Base-by-base conservation (phyloP, 2,797 vertebrate genomes). In the Caiman crocodilus region DNA sequence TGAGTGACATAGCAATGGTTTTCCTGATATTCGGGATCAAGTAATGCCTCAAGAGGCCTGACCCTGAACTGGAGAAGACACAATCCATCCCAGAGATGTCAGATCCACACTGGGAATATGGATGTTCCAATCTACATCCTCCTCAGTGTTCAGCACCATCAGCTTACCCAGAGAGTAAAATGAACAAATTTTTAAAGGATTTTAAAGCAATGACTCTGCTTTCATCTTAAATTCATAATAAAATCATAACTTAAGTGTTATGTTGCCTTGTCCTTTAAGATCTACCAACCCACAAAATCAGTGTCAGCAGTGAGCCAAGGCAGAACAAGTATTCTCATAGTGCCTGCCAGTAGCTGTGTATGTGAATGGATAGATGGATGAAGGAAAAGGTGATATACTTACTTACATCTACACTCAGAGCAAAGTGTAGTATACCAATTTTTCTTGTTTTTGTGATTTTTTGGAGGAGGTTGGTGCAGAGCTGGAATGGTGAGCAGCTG, bases 71-170 rank as follows among this genome's bases (percentile, higher is more conserved):
- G 83, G 3, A 15, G 20, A 64, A 59, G 78, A 55, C 2, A 79
- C 35, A 87, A 78, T 5, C 16, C 16, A 42, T 1, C 12, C 17
- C 3, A 0, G 2, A 50, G 28, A 61, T 75, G 60, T 63, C 14
- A 61, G 88, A 88, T 14, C 20, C 4, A n/a, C 5, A 23, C 0
- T 0, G n/a, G 5, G 5, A 83, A 12, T 18, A 5, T 26, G 50
- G 21, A 23, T 71, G 35, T 12, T 71, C 42, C 42, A 42, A 15
- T 14, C 32, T 71, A 21, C 12, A 7, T 50, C 13, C 79, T 88
- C 60, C 65, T 10, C 3, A 13, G 5, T 0, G 0, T n/a, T 89
- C 58, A 60, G 8, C 0, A 3, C 5, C 71, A 28, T 2, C 18
- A 88, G 28, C 28, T 73, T 74, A 18, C 7, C 4, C 16, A 64